Percentiles rank a stretch among this genome's conserved stretches.
Conservation (phyloP, 2,888 invertebrate species). For the Meiosimyza platycephala region DNA sequence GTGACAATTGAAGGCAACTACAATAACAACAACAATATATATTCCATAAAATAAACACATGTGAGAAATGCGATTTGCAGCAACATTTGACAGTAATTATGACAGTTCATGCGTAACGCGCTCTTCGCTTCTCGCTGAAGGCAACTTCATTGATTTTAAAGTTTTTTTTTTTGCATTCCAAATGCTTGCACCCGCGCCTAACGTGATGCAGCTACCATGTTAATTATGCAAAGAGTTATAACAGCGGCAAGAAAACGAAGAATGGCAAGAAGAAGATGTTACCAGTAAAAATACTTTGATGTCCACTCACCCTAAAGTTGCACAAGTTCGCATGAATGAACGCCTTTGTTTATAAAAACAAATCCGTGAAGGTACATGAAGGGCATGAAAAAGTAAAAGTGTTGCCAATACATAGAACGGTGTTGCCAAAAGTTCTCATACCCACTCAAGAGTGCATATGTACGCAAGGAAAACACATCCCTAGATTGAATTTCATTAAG, state of each 20-base stretch:
- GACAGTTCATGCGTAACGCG: constrained; percentile 44
- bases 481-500: constrained; percentile 2
- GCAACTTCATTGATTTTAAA: constrained; percentile 37
- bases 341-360: constrained; percentile 27
- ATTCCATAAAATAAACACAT: constrained; percentile 39
- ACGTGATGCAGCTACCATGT: constrained; percentile 20
- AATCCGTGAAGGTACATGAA: constrained; percentile 7
- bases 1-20: constrained; percentile 21
- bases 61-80: constrained; percentile 39
- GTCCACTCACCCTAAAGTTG: constrained; percentile 15
- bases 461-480: background rate
- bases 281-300: constrained; percentile 11
- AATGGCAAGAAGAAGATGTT: background rate
- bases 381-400: constrained; percentile 29
- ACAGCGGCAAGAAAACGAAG: background rate
- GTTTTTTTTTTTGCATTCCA: background rate
- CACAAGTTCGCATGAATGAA: constrained; percentile 29
- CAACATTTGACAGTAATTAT: constrained; percentile 49
- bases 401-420: background rate
- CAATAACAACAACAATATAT: constrained; percentile 12
- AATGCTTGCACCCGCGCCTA: constrained; percentile 26
- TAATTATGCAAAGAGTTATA: constrained; percentile 27
- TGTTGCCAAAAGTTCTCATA: constrained; percentile 15
- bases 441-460: background rate
- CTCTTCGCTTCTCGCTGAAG: constrained; percentile 21